Evolutionary conservation across 2,113 vertebrate genomes (phyloP), one percentile per base, ranked within the genome.

Genomic region (Penelope pileata): DNA sequence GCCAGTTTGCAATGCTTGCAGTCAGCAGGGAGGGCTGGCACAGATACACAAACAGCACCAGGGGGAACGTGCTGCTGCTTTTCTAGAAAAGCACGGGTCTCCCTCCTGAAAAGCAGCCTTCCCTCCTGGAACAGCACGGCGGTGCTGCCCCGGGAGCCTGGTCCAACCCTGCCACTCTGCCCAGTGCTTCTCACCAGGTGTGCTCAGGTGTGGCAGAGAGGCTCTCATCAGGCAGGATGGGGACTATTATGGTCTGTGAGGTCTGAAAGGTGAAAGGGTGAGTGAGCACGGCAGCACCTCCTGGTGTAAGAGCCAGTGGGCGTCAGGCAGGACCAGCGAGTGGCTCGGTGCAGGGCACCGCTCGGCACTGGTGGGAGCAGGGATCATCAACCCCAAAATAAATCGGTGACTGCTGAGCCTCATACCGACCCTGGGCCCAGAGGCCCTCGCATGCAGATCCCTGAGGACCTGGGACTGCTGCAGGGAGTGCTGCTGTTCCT

Each of bases 381-480:
- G n/a, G n/a, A n/a, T n/a, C n/a, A n/a, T n/a, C n/a, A 32, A 53
- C 51, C 27, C 8, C 50, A 29, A 53, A 29, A 53, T 17, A 32
- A 30, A 54, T 5, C 60, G 2, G 10, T 5, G n/a, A 8, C 27
- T 68, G 63, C 45, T 27, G 38, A 53, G 70, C 62, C 51, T 4
- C 4, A 10, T 4, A 1, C 18, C 24, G 45, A 30, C 62, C 53
- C 60, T 0, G 1, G 38, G 16, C 22, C 27, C 18, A 0, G 0
- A 27, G 14, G 3, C 63, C n/a, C 51, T 80, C 43, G 0, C 2
- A 34, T 17, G 38, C 59, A 32, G 48, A 2, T 9, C 38, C 16
- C 19, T 30, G 32, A 7, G 23, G 53, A 10, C 8, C 12, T 42
- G 48, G 53, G 6, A 17, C 40, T 42, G 22, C 60, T 18, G 60